Conservation (phyloP, 2,888 invertebrate species). For the Erpobdella octoculata region DNA sequence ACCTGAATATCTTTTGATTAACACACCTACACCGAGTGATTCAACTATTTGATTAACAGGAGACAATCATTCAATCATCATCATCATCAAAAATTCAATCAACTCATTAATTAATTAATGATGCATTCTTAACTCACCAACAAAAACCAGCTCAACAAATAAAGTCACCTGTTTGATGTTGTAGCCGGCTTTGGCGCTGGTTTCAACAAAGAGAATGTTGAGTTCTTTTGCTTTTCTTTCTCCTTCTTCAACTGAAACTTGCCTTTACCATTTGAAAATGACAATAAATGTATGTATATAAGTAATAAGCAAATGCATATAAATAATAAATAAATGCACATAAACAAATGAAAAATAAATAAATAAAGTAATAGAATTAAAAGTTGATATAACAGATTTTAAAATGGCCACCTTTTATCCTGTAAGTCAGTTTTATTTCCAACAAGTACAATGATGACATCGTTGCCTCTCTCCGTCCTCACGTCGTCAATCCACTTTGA, state of each 20-base stretch:
- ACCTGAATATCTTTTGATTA: no score
- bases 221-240: conserved; percentile 97
- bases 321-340: neutral
- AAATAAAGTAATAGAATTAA: neutral
- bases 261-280: conserved; percentile 44
- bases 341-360: neutral
- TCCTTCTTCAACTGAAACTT: conserved; percentile 92
- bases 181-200: conserved; percentile 97
- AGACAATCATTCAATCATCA: no score
- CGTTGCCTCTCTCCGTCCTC: conserved; percentile 92
- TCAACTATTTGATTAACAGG: no score
- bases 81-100: no score
- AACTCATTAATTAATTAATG: no score
- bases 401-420: conserved; percentile 69
- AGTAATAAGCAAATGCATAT: neutral
- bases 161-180: conserved; percentile 86
- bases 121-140: no score
- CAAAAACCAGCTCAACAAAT: neutral
- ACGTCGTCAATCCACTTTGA: conserved; percentile 99
- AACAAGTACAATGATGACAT: conserved; percentile 96
- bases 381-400: neutral
- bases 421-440: conserved; percentile 99
- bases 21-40: no score
- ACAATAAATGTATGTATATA: neutral
- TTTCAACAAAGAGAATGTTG: conserved; percentile 99